A percentile compares a stretch with the other conserved stretches of the same genome.
Evolutionary conservation across 2,888 invertebrate species (phyloP).

Genomic region (Habrosyne pyritoides): DNA sequence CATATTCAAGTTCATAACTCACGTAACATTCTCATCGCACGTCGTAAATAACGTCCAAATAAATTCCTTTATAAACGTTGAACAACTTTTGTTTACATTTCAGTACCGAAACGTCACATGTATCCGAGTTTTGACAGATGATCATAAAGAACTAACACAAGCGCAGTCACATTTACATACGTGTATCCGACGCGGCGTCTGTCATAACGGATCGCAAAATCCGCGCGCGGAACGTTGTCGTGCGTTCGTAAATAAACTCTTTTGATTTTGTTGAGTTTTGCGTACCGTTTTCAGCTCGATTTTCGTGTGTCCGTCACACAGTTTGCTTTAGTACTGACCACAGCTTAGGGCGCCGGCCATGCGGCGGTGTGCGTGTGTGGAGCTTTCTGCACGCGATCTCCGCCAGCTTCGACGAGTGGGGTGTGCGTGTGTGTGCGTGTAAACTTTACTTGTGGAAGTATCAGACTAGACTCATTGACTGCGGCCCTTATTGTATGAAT

Average conservation of each 20-base stretch:
- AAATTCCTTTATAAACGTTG: conserved; percentile 51
- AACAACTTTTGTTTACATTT: conserved; percentile 81
- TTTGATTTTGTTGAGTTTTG: conserved; percentile 65
- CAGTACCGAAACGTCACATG: conserved; percentile 79
- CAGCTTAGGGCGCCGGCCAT: conserved; percentile 81
- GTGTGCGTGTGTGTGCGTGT: conserved; percentile 71
- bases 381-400: conserved; percentile 82
- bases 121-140: conserved; percentile 80
- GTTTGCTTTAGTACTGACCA: conserved; percentile 83
- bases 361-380: conserved; percentile 79
- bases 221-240: conserved; percentile 35
- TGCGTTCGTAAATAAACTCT: conserved; percentile 45
- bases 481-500: conserved; percentile 83
- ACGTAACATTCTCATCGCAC: conserved; percentile 62
- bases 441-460: conserved; percentile 75
- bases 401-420: conserved; percentile 75
- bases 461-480: conserved; percentile 83
- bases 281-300: conserved; percentile 80
- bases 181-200: conserved; percentile 46
- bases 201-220: conserved; percentile 35
- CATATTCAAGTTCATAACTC: conserved; percentile 77
- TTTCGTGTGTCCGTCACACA: conserved; percentile 84
- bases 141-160: conserved; percentile 75
- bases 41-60: conserved; percentile 72
- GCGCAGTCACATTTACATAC: conserved; percentile 75